phyloP scores from a whole-genome alignment of 2,888 invertebrate genomes.

The Anagyrus pseudococci region DNA sequence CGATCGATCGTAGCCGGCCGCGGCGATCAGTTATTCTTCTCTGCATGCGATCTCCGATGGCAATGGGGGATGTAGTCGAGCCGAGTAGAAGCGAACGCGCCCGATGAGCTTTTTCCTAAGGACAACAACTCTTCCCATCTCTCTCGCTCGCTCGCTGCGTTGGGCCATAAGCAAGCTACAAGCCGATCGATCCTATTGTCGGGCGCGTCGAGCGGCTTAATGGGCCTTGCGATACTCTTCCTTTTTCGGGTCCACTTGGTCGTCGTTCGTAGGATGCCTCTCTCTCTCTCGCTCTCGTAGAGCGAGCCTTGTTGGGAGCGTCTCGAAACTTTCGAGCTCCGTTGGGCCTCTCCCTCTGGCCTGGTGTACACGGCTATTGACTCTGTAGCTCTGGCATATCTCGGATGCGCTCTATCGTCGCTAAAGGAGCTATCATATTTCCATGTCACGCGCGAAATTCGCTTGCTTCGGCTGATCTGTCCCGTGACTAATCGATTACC shows the following conservation, averaged over 20 bases:
- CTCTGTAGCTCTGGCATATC: no score
- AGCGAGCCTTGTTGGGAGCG: conserved; percentile 13
- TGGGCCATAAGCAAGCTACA: no score
- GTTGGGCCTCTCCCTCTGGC: conserved; percentile 15
- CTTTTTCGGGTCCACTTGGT: conserved; percentile 7
- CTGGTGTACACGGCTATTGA: conserved; percentile 11
- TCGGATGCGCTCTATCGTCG: conserved; percentile 2
- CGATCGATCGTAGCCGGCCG: conserved; percentile 49
- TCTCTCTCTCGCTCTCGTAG: no score
- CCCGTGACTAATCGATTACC: conserved; percentile 37
- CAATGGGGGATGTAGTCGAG: conserved; percentile 13
- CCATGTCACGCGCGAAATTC: conserved; percentile 33
- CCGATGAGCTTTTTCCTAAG: no score
- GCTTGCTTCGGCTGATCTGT: conserved; percentile 20
- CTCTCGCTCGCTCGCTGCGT: no score
- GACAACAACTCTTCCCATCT: no score
- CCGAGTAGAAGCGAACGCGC: conserved; percentile 9
- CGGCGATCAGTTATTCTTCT: conserved; percentile 47
- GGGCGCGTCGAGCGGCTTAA: conserved; percentile 19
- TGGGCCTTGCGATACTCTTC: conserved; percentile 27
- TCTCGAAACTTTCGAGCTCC: conserved; percentile 30
- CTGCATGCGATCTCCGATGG: conserved; percentile 26
- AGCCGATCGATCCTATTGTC: conserved; percentile 29
- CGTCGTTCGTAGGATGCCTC: neutral
- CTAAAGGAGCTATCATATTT: conserved; percentile 35